A percentile compares a stretch with the other conserved stretches of the same genome.
Conservation (phyloP, 2,113 vertebrate species). For the Neopipo cinnamomea region DNA sequence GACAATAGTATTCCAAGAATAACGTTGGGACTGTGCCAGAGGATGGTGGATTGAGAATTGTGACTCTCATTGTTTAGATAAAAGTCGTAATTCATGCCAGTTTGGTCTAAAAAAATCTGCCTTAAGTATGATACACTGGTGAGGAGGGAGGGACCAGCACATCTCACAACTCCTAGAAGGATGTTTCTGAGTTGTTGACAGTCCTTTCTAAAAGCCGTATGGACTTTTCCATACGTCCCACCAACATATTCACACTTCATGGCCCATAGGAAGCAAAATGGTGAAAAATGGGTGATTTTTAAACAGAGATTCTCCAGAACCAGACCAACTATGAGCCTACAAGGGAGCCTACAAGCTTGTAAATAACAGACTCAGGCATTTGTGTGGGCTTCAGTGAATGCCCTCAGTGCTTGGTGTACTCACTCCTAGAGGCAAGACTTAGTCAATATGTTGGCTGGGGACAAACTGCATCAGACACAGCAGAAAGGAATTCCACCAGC, state of each 20-base stretch:
- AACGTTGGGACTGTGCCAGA: not conserved
- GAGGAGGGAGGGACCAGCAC: not conserved
- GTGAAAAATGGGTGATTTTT: not conserved
- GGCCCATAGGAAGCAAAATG: not conserved
- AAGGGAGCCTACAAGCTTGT: not conserved
- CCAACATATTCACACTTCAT: not conserved
- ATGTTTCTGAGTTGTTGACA: not conserved
- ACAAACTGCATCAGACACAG: not conserved
- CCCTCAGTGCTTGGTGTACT: not conserved
- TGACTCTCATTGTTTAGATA: not conserved
- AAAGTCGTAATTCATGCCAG: not conserved
- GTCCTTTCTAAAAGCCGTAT: not conserved
- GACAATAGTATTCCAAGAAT: not conserved
- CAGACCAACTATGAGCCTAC: not conserved
- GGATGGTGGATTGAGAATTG: not conserved
- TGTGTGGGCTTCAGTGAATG: not conserved
- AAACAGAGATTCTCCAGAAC: not conserved
- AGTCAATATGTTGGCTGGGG: not conserved
- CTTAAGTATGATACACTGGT: not conserved
- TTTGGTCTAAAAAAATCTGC: not conserved
- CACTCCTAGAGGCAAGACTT: not conserved
- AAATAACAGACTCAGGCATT: not conserved
- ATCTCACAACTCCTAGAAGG: not conserved
- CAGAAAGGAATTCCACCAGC: conserved; percentile 29
- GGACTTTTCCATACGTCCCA: not conserved